phyloP scores from a whole-genome alignment of 2,113 vertebrate genomes.

The Ctenodactylus gundi region DNA sequence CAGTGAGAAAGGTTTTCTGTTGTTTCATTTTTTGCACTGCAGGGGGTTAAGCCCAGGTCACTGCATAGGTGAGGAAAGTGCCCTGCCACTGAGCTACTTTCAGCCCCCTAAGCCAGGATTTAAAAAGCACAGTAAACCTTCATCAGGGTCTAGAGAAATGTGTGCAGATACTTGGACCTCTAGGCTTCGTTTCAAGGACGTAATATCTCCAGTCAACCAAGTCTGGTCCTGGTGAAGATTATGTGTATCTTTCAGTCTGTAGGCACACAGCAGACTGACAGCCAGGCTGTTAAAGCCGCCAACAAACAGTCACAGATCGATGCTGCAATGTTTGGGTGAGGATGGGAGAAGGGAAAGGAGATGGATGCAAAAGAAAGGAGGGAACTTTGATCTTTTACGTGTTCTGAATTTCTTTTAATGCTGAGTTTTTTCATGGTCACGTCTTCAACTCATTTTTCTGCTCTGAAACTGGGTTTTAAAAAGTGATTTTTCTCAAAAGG shows the following conservation, averaged over 20 bases:
- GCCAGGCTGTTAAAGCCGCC: background rate
- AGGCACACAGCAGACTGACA: fast-evolving
- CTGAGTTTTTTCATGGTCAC: background rate
- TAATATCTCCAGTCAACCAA: background rate
- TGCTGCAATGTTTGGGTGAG: background rate
- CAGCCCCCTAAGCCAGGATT: background rate
- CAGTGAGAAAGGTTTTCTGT: background rate
- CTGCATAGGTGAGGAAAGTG: background rate
- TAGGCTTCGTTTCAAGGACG: background rate
- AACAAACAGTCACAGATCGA: background rate
- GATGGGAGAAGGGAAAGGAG: fast-evolving
- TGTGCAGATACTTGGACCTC: background rate
- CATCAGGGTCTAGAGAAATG: background rate
- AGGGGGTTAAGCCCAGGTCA: background rate
- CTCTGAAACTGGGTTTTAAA: constrained; percentile 49
- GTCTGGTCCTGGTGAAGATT: background rate
- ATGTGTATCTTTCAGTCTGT: fast-evolving
- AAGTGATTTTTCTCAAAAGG: constrained; percentile 47
- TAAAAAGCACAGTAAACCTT: background rate
- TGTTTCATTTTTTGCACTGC: background rate
- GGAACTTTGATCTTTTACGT: background rate
- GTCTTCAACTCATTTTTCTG: constrained; percentile 35
- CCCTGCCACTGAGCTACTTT: background rate
- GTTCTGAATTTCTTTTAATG: background rate
- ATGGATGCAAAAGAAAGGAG: background rate